Base-by-base conservation (phyloP, 2,113 vertebrate genomes). In the Rhadina sibilatrix region DNA sequence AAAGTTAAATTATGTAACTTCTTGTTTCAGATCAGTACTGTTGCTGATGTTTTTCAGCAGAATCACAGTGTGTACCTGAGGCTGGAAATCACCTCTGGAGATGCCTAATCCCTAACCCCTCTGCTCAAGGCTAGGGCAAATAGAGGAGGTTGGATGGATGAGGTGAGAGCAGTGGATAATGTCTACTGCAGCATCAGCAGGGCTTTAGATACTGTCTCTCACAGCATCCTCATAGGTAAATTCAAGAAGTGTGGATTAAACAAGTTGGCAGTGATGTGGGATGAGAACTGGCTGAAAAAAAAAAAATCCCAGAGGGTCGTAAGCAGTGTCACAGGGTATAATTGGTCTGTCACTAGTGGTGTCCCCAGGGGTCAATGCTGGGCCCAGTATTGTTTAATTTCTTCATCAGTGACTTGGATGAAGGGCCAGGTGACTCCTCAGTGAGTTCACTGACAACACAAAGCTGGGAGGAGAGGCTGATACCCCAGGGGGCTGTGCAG, bases 291-390 rank as follows among this genome's bases (percentile, higher is more conserved):
- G 18, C 16, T n/a, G n/a, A n/a, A 40, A 1, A 1, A 40, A 1
- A 1, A 19, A 5, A 12, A 0, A 12, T 49, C 49, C 30, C 35
- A 63, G 49, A 12, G 25, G 5, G 24, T 4, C 2, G 0, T 25
- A 8, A 42, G 31, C 30, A 40, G 24, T 25, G 13, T 28, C 49
- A 40, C 35, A 63, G 24, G 56, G 12, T 54, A 3, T 11, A 0
- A 24, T 3, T 49, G 40, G 1, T 8, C 57, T 71, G 49, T 64
- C 75, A 35, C 21, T 35, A 2, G 7, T n/a, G 13, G 7, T 63
- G 57, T 10, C n/a, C 10, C 8, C 40, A 30, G 11, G 33, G 23
- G 5, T 61, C 19, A 61, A 0, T 14, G 5, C 24, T 30, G 28
- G 28, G 3, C 28, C 38, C 38, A 38, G 1, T 19, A 24, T 11